These are phyloP conservation scores for Apis cerana DNA, from an alignment of 1,140 invertebrate species.

Conservation along the genomic window DNA sequence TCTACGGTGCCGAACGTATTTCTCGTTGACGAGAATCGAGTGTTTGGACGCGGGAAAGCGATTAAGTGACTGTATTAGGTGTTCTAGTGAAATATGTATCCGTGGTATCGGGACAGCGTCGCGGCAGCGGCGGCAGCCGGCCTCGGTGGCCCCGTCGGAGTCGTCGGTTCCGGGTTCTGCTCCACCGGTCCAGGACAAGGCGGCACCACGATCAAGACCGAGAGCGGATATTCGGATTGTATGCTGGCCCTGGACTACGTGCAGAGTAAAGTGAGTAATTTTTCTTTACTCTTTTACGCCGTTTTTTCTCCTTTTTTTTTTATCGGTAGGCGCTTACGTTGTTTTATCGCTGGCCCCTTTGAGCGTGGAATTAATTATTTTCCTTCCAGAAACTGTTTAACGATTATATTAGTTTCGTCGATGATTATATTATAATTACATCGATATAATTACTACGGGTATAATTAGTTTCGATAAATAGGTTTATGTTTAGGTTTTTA, in stretches of 20 bases:
- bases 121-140: slow-evolving; percentile 82
- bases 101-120: slow-evolving; percentile 87
- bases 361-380: neutral
- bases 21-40: neutral
- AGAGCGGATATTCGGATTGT: slow-evolving; percentile 87
- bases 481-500: too few species aligned
- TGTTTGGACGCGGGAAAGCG: neutral
- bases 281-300: neutral
- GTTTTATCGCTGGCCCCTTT: too few species aligned
- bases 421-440: too few species aligned
- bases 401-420: too few species aligned
- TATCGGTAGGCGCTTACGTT: neutral
- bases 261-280: slow-evolving; percentile 84
- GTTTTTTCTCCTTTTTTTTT: too few species aligned
- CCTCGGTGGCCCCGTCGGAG: slow-evolving; percentile 79
- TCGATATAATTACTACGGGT: too few species aligned
- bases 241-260: slow-evolving; percentile 88
- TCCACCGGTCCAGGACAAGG: slow-evolving; percentile 78
- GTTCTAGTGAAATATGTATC: slow-evolving; percentile 82
- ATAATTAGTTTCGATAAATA: too few species aligned
- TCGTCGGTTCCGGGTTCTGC: slow-evolving; percentile 79
- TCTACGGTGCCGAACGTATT: slow-evolving; percentile 2
- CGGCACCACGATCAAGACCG: slow-evolving; percentile 84
- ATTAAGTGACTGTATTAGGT: neutral
- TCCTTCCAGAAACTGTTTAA: too few species aligned